Base-by-base conservation (phyloP, 2,888 invertebrate genomes). In the Phortica okadai region DNA sequence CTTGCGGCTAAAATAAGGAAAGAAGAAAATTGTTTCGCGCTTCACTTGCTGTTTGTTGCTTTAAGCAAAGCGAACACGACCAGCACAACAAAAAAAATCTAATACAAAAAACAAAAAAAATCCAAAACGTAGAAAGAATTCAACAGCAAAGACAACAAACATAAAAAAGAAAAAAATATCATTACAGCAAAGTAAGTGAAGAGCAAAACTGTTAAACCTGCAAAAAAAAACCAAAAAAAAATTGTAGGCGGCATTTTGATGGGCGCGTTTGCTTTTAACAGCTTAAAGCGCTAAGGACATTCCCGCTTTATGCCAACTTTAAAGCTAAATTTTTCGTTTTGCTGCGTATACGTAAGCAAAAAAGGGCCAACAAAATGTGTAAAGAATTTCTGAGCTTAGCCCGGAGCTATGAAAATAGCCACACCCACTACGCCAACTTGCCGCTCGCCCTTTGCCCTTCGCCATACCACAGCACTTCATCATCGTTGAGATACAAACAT, bases 21-120 rank as follows among this genome's bases (percentile, higher is more conserved):
- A 73, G 50, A 50, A 14, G 50, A 67, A 67, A 56, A 85, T 79
- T 87, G 82, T 85, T 86, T 85, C 81, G 85, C 86, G 88, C 86
- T 82, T 87, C 81, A 86, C 86, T 84, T 87, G 86, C 85, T 33
- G 66, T 11, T 62, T 6, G 86, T 84, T 81, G 85, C 85, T 87
- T 86, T 82, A 87, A 87, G 85, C 82, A 82, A 82, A 84, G 85
- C 83, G 84, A 86, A 86, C 81, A 82, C 78, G 82, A 76, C 79
- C 84, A 81, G 80, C 74, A 76, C 73, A 78, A 73, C 33, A 50
- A 50, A 6, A 54, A 64, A 64, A 64, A 41, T 11, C 10, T 41
- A 5, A 11, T 6, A 6, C 16, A 25, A n/a, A 25, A 8, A 69
- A n/a, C 14, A 69, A n/a, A 11, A 58, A 73, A 56, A 58, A 41